Conservation (phyloP, 1,140 invertebrate species). For the Olivierus martensii region DNA sequence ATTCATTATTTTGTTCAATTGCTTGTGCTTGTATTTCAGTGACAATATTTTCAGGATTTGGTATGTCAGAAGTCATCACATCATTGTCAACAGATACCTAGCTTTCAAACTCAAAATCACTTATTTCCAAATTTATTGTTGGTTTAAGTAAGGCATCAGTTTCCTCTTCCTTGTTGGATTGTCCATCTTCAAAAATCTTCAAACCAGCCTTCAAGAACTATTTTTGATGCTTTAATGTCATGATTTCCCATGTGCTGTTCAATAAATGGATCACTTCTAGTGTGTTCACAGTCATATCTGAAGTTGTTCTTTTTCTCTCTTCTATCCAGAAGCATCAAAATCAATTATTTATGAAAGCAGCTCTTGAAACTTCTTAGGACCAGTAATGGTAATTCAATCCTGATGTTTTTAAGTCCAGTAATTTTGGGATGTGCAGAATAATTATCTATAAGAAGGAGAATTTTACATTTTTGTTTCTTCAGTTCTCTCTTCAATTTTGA, state of each 20-base stretch:
- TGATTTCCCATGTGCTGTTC: too few species aligned
- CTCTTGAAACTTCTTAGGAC: slow-evolving; percentile 3
- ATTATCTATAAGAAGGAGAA: not conserved
- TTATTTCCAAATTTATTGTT: slow-evolving; percentile 2
- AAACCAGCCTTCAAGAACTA: too few species aligned
- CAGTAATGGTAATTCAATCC: not conserved
- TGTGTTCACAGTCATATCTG: too few species aligned
- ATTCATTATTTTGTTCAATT: not conserved
- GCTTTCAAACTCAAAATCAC: not conserved
- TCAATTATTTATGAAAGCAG: too few species aligned
- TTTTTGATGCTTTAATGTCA: too few species aligned
- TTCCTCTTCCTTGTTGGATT: too few species aligned
- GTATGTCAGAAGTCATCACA: slow-evolving; percentile 1
- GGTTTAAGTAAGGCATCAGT: too few species aligned
- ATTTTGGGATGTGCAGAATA: slow-evolving; percentile 4
- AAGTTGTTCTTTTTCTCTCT: too few species aligned
- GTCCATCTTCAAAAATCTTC: too few species aligned
- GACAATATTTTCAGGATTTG: not conserved
- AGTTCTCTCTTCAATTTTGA: not conserved
- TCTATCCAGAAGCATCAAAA: too few species aligned
- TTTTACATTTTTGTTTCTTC: not conserved
- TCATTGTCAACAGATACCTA: slow-evolving; percentile 1
- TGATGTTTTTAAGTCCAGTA: too few species aligned
- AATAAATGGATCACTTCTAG: too few species aligned
- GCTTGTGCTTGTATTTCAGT: not conserved